phyloP scores from a whole-genome alignment of 2,888 invertebrate species.

The Protophormia terraenovae region DNA sequence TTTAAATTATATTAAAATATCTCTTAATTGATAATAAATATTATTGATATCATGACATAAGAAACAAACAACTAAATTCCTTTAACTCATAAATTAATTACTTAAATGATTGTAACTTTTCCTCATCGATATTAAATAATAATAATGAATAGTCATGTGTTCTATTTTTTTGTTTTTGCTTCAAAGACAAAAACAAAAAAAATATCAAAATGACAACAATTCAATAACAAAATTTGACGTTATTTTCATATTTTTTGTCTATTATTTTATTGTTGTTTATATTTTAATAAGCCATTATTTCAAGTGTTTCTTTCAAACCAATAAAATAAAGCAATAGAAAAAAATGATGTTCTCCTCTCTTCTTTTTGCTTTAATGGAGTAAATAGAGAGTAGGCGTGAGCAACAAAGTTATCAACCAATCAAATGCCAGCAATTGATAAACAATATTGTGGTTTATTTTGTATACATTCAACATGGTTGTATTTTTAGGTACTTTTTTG shows the following conservation, averaged over 20 bases:
- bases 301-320: constrained; percentile 2
- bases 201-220: neutral
- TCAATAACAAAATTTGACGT: too few species aligned
- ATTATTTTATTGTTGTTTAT: neutral
- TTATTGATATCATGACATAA: neutral
- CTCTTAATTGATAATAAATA: constrained; percentile 33
- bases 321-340: neutral
- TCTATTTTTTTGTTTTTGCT: constrained; percentile 53
- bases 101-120: neutral
- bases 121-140: neutral
- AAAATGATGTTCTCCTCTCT: neutral
- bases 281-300: constrained; percentile 22
- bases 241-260: neutral
- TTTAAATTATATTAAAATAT: constrained; percentile 8
- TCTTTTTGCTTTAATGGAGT: neutral
- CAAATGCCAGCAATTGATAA: constrained; percentile 1
- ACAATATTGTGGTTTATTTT: neutral
- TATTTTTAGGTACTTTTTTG: neutral
- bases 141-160: constrained; percentile 9
- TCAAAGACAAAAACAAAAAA: neutral
- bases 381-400: neutral
- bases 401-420: constrained; percentile 14
- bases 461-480: neutral
- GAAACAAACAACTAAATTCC: neutral
- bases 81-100: neutral